Conservation (phyloP, 2,113 vertebrate species). For the Acrocephalus kingi region DNA sequence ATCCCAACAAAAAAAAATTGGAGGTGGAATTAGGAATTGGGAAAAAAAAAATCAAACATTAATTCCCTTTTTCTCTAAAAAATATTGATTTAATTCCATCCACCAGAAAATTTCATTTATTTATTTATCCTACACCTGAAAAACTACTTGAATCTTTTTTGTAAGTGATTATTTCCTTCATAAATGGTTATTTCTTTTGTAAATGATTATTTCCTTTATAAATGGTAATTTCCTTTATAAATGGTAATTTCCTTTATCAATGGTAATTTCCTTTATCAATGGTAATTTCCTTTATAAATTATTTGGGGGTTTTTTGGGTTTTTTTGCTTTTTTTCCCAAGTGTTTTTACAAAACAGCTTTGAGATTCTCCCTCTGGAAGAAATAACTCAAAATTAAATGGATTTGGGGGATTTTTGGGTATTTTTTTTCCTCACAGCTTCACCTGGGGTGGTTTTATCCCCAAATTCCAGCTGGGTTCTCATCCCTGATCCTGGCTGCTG, state of each 20-base stretch:
- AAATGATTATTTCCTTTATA: too few species aligned
- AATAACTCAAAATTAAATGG: rapidly evolving
- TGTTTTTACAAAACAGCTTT: background rate
- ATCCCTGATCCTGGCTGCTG: rapidly evolving
- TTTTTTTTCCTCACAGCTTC: background rate
- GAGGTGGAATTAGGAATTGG: background rate
- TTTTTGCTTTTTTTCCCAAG: rapidly evolving
- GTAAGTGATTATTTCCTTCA: background rate
- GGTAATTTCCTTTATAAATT: background rate
- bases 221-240: too few species aligned
- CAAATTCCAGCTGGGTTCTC: background rate
- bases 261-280: background rate
- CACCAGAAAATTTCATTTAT: background rate
- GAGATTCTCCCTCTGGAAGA: background rate
- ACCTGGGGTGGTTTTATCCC: background rate
- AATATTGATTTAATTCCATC: background rate
- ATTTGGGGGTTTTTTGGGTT: background rate
- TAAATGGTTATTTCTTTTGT: too few species aligned
- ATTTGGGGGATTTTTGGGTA: background rate
- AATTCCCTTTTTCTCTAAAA: background rate
- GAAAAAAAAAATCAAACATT: rapidly evolving
- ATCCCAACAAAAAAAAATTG: background rate
- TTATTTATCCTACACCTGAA: background rate
- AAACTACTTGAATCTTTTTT: background rate
- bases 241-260: too few species aligned